Evolutionary conservation across 2,888 invertebrate species (phyloP), one percentile per base, ranked within the genome.

Genomic region (Clunio marinus): DNA sequence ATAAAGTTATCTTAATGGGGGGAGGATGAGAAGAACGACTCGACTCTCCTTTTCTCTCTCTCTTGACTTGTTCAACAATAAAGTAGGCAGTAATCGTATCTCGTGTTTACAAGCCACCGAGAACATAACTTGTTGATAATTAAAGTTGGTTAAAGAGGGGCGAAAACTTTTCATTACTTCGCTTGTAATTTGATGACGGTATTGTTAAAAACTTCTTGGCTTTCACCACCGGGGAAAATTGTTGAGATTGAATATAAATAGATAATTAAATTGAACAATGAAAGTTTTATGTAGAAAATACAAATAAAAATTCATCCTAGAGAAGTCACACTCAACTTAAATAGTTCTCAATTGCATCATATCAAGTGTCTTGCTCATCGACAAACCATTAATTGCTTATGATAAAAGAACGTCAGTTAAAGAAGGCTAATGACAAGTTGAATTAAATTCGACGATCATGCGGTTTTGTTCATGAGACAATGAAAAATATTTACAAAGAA

Each of bases 101-200:
- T 41, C 4, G 15, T 41, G 41, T 41, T n/a, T 10, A 41, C 41
- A 41, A 41, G 15, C 41, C 41, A 41, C 41, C 8, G 32, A 32
- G 32, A 32, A 41, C 41, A 41, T 41, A 41, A 41, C 41, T 41
- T 41, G 41, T 41, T 41, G 41, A 41, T 41, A 15, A 41, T 41
- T 41, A n/a, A 41, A 41, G 15, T 41, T 41, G 41, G 41, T 41
- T 41, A 15, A 10, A 10, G 41, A 41, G 41, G 41, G 41, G n/a
- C n/a, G n/a, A n/a, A n/a, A n/a, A n/a, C n/a, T 10, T n/a, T 10
- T 13, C 10, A n/a, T 15, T 15, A 5, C 10, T 15, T n/a, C 41
- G 41, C 41, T 41, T 5, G 2, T 15, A 15, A 10, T 41, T 41
- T n/a, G 10, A 10, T 32, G 32, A 5, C 41, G 41, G 15, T n/a